Evolutionary conservation across 1,140 invertebrate genomes (phyloP).

Genomic region (Papilio aristodemus): DNA sequence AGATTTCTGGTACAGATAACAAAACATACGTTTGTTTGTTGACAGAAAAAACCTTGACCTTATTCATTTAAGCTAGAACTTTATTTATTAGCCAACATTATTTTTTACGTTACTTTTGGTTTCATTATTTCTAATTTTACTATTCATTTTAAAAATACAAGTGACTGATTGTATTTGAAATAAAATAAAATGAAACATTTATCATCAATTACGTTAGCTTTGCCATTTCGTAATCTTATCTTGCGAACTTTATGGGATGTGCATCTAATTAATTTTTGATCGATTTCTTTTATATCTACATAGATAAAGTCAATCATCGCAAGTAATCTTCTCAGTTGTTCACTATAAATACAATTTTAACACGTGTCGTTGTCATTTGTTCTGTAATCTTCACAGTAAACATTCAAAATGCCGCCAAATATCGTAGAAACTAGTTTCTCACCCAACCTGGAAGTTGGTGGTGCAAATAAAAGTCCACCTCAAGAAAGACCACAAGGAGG

Average conservation of each 20-base stretch:
- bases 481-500: constrained; percentile 12
- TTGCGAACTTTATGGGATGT: neutral
- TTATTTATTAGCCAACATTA: too few species aligned
- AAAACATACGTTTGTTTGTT: too few species aligned
- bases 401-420: constrained; percentile 46
- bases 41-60: too few species aligned
- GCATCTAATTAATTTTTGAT: constrained; percentile 16
- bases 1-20: too few species aligned
- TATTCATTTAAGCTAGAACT: too few species aligned
- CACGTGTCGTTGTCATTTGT: constrained; percentile 13
- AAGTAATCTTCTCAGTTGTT: constrained; percentile 7
- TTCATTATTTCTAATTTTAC: neutral
- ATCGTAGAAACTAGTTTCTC: constrained; percentile 35
- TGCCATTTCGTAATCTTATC: constrained; percentile 9
- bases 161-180: neutral
- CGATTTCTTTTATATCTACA: constrained; percentile 19
- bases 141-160: neutral
- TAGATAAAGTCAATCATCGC: constrained; percentile 28
- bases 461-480: constrained; percentile 20
- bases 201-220: neutral
- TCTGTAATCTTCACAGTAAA: neutral
- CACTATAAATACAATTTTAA: constrained; percentile 25
- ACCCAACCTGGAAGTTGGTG: constrained; percentile 33
- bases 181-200: neutral
- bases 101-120: too few species aligned